phyloP scores from a whole-genome alignment of 2,888 invertebrate genomes.

The Drosophila maculinotata region DNA sequence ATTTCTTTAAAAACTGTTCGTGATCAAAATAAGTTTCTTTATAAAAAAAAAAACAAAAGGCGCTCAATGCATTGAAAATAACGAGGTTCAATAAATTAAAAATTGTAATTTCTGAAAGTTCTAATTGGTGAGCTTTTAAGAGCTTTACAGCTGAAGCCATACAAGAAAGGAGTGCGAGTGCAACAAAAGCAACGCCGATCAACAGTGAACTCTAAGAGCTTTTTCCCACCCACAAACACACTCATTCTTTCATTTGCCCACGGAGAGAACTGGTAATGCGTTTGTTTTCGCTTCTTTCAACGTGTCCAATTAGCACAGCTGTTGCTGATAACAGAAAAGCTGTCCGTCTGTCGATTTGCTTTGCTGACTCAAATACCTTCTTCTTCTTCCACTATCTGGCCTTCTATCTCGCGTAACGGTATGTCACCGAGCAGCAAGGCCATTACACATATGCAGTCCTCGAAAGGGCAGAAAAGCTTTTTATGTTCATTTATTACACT shows the following conservation, averaged over 20 bases:
- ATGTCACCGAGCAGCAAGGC: conserved; percentile 43
- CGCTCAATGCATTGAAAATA: no score
- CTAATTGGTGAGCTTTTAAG: no score
- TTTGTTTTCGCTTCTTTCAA: conserved; percentile 41
- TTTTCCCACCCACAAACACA: background rate
- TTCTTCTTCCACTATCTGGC: conserved; percentile 24
- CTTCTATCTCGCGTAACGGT: conserved; percentile 34
- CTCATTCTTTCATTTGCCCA: background rate
- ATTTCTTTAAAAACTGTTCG: no score
- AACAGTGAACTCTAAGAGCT: conserved; percentile 3
- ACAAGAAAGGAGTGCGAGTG: background rate
- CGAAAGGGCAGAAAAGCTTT: conserved; percentile 29
- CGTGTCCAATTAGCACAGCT: conserved; percentile 62
- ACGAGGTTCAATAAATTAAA: no score
- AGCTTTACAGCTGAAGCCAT: background rate
- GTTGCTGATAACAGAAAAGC: conserved; percentile 51
- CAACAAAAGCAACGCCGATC: conserved; percentile 3
- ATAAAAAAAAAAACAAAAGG: no score
- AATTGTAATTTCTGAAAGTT: no score
- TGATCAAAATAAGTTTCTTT: no score
- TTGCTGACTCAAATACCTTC: conserved; percentile 34
- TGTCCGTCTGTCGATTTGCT: conserved; percentile 11
- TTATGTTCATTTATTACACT: conserved; percentile 28
- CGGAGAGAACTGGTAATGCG: conserved; percentile 31
- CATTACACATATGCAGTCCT: conserved; percentile 30